phyloP scores from a whole-genome alignment of 1,140 invertebrate genomes.

The Drosophila lowei region DNA sequence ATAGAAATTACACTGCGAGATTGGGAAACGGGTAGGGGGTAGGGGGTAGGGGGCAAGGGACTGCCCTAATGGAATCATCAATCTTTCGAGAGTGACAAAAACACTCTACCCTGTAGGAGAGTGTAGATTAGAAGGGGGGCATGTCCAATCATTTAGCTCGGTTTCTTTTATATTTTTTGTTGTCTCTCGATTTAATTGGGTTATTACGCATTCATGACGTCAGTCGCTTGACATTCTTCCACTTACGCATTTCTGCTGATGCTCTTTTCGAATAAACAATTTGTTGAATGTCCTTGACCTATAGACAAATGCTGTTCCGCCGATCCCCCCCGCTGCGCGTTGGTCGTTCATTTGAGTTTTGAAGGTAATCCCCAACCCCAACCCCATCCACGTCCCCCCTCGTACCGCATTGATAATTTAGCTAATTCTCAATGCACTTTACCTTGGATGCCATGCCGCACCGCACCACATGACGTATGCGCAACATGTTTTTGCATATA shows the following conservation, averaged over 20 bases:
- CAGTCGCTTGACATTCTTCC: constrained; percentile 23
- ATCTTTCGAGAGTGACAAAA: constrained; percentile 42
- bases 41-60: neutral
- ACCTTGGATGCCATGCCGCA: constrained; percentile 40
- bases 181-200: constrained; percentile 37
- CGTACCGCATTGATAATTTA: constrained; percentile 44
- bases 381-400: neutral
- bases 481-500: constrained; percentile 48
- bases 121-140: neutral
- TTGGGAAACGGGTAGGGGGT: neutral
- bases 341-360: constrained; percentile 15
- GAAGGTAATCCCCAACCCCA: constrained; percentile 5
- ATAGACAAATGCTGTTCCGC: constrained; percentile 2
- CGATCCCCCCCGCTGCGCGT: constrained; percentile 7
- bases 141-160: constrained; percentile 6
- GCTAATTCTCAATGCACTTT: constrained; percentile 36
- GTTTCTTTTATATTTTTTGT: constrained; percentile 14
- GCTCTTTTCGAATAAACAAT: constrained; percentile 5
- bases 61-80: constrained; percentile 47
- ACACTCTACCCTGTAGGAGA: constrained; percentile 27
- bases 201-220: constrained; percentile 30
- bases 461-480: constrained; percentile 57
- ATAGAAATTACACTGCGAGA: constrained; percentile 14
- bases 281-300: constrained; percentile 30
- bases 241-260: constrained; percentile 4